Base-by-base conservation (phyloP, 92 coral and sea anemone species). In the Palythoa grandis region DNA sequence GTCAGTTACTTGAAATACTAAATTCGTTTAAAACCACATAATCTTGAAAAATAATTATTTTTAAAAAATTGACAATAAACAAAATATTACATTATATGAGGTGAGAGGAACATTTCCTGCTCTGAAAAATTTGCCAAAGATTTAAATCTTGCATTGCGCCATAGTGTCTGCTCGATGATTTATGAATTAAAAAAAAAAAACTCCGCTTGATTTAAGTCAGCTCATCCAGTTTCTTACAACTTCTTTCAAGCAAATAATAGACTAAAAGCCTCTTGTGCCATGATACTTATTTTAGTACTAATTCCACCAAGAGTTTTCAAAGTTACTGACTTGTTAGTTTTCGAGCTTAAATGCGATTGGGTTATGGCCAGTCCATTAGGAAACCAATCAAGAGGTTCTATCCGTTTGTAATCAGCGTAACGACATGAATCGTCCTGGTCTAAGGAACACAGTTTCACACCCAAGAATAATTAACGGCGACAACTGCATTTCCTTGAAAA, bases 151-250 rank as follows among this genome's bases (percentile, higher is more conserved):
- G 61, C 50, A 43, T 13, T 75, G 79, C 38, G 37, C 57, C 19
- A 7, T 52, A 63, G 79, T 35, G 79, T 61, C 79, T 75, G 5
- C 11, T 52, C 79, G 14, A 50, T 75, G 79, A 75, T 75, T 75
- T 75, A 75, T 52, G 79, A 23, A 23, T 39, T 12, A 43, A 54
- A 7, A 75, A 50, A 7, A 75, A 50, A 54, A 23, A 29, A 1
- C 1, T 19, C 23, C 38, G 9, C 79, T 11, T 17, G 53, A 47
- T 47, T 50, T 38, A 23, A 20, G 20, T 75, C 65, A 29, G 11
- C 63, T 50, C 11, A 13, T 23, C 20, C 37, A 52, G 24, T 75
- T 75, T 23, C 17, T 48, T n/a, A 43, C 50, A 43, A 43, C 50
- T 43, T 43, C 50, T 8, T 1, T 8, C 3, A 43, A 43, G 50